phyloP scores from a whole-genome alignment of 1,140 invertebrate genomes.

The Calliphora vicina region DNA sequence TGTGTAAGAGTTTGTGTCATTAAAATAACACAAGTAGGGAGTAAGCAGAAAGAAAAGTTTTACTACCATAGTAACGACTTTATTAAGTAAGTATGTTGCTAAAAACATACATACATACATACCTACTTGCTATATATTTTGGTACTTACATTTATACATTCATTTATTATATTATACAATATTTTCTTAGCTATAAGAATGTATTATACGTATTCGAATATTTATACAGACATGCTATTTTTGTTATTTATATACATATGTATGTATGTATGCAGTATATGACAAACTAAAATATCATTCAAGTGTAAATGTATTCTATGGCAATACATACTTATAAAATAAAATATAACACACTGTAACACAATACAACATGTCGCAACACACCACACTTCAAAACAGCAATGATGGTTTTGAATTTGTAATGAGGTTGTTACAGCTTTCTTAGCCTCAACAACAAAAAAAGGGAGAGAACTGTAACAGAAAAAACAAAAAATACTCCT shows the following conservation, averaged over 20 bases:
- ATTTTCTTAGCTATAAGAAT: too few species aligned
- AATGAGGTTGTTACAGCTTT: conserved; percentile 14
- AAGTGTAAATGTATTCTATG: conserved; percentile 19
- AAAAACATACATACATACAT: neutral
- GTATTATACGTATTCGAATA: too few species aligned
- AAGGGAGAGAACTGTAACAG: too few species aligned
- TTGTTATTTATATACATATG: neutral
- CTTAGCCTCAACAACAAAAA: neutral
- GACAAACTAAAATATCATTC: neutral
- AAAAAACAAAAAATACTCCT: neutral
- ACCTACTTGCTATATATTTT: too few species aligned
- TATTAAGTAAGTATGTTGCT: neutral
- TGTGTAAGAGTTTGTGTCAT: neutral
- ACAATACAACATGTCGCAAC: neutral
- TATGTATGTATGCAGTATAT: too few species aligned
- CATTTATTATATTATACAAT: too few species aligned
- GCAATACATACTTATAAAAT: neutral
- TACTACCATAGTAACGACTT: conserved; percentile 1
- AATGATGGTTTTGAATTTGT: conserved; percentile 14
- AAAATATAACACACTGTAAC: too few species aligned
- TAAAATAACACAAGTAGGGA: neutral
- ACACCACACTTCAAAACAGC: neutral
- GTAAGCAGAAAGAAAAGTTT: neutral
- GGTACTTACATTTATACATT: too few species aligned
- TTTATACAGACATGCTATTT: neutral